Base-by-base conservation (phyloP, 1,140 invertebrate genomes). In the Sipha flava region DNA sequence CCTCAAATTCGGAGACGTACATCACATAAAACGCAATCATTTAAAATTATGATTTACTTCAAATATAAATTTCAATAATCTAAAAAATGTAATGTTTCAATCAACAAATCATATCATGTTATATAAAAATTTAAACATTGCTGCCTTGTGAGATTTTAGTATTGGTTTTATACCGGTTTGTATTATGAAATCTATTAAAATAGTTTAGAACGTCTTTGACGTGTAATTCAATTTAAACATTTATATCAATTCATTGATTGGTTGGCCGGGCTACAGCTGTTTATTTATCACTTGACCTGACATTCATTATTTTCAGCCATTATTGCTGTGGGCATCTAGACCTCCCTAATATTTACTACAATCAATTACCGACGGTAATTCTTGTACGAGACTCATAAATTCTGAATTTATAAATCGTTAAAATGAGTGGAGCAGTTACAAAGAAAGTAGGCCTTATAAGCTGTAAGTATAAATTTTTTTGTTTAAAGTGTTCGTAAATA, bases 231-330 rank as follows among this genome's bases (percentile, higher is more conserved):
- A n/a, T n/a, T n/a, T n/a, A n/a, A n/a, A n/a, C n/a, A n/a, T n/a
- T n/a, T n/a, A n/a, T n/a, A n/a, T 12, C 21, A 59, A 31, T 31
- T 62, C 7, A 26, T 5, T 57, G 10, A 12, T 18, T 59, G 12
- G n/a, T n/a, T n/a, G n/a, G n/a, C n/a, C n/a, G n/a, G 21, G 49
- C 16, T n/a, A 49, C 68, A 72, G 68, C 68, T 72, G 68, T 72
- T 49, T 16, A 21, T 43, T 72, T 72, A 72, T 72, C 68, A 72
- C 45, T 68, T 45, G 43, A 31, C 23, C 18, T 72, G 45, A 47
- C 45, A 49, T 47, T 47, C 43, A 49, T n/a, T 31, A 0, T 68
- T 43, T 40, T 21, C 31, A 47, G 10, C 12, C n/a, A n/a, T 9
- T 7, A 31, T 62, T 37, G 16, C 2, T 14, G 9, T 47, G 10